Percentiles rank a stretch among this genome's conserved stretches.
These are phyloP conservation scores for Sesamia nonagrioides DNA, from an alignment of 1,140 invertebrate genomes.

Conservation along the genomic window DNA sequence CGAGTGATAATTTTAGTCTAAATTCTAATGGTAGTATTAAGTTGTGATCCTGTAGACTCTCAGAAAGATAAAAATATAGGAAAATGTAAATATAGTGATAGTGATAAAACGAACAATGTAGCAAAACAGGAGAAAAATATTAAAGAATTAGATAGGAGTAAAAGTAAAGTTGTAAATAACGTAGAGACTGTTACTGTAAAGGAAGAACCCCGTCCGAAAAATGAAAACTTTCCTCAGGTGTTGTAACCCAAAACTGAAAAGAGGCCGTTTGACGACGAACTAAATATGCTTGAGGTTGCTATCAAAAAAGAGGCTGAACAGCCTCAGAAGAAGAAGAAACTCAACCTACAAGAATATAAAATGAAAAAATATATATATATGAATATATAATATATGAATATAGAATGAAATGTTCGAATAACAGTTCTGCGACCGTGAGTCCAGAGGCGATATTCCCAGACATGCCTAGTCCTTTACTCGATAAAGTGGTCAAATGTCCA, in stretches of 20 bases:
- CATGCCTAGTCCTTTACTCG: constrained; percentile 64
- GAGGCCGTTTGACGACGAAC: constrained; percentile 67
- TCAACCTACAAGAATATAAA: constrained; percentile 91
- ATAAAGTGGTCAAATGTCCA: constrained; percentile 63
- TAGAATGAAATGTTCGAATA: constrained; percentile 81
- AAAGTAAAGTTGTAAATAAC: constrained; percentile 65
- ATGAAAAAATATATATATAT: constrained; percentile 86
- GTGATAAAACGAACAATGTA: constrained; percentile 67
- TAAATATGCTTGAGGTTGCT: constrained; percentile 61
- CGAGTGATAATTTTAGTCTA: constrained; percentile 82
- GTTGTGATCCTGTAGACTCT: constrained; percentile 81
- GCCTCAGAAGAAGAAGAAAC: constrained; percentile 86
- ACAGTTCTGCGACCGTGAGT: constrained; percentile 81
- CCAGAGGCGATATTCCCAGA: constrained; percentile 84
- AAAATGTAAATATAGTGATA: constrained; percentile 65
- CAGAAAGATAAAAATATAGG: constrained; percentile 67
- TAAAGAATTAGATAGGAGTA: constrained; percentile 69
- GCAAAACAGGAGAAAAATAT: constrained; percentile 64
- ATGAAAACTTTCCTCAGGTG: constrained; percentile 76
- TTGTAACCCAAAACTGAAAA: constrained; percentile 69
- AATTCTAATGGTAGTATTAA: constrained; percentile 84
- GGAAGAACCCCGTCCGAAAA: constrained; percentile 69
- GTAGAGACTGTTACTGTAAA: constrained; percentile 60
- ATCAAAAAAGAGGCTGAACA: constrained; percentile 71
- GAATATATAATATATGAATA: too few species aligned